phyloP scores from a whole-genome alignment of 2,888 invertebrate genomes.

The Notodonta dromedarius region DNA sequence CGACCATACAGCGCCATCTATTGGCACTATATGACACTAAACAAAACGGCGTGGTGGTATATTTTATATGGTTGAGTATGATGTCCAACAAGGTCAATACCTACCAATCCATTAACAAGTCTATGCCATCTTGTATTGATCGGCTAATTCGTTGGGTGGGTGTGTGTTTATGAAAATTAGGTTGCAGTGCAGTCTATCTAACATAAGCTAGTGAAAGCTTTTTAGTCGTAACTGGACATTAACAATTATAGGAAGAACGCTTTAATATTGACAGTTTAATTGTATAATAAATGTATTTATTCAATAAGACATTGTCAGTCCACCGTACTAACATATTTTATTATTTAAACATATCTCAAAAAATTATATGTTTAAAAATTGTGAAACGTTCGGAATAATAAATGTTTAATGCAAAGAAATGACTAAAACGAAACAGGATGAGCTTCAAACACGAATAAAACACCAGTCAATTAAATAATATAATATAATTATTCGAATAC shows the following conservation, averaged over 20 bases:
- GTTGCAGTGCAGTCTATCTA: neutral
- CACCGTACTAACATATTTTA: no score
- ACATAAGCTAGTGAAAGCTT: neutral
- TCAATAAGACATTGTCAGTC: no score
- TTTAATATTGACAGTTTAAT: no score
- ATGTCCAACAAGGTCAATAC: neutral
- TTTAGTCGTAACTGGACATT: no score
- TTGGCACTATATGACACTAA: neutral
- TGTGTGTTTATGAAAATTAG: neutral
- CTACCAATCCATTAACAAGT: no score
- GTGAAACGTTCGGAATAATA: no score
- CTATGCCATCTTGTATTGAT: neutral
- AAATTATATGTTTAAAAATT: no score
- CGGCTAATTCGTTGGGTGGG: neutral
- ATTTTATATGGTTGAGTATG: neutral
- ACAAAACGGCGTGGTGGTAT: neutral
- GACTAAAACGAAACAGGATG: no score
- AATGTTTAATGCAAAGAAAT: no score
- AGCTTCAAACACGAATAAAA: neutral
- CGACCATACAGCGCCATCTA: slow-evolving; percentile 2
- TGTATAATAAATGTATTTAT: no score
- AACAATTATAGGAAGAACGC: no score
- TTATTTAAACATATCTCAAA: no score
- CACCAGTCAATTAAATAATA: slow-evolving; percentile 14
- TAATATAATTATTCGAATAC: slow-evolving; percentile 41